These are phyloP conservation scores for Cylloceria caligata DNA, from an alignment of 2,888 invertebrate genomes.

Conservation along the genomic window DNA sequence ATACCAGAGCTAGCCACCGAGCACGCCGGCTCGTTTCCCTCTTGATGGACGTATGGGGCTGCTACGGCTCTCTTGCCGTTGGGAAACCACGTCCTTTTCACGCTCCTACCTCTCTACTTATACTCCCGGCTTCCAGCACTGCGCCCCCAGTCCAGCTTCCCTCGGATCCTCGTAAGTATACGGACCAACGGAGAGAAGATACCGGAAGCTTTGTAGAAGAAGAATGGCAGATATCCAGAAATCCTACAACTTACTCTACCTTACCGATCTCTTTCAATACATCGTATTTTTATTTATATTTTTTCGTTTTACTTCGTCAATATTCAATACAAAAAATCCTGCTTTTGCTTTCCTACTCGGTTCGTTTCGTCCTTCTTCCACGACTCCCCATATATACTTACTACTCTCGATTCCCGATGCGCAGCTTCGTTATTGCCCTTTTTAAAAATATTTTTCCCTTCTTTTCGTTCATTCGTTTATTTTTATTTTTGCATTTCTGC, in stretches of 20 bases:
- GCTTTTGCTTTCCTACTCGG: not conserved
- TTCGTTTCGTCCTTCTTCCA: not conserved
- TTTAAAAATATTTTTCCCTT: not conserved
- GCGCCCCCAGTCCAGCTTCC: not conserved
- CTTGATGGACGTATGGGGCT: slow-evolving; percentile 75
- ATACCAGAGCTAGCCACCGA: slow-evolving; percentile 64
- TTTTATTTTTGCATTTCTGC: slow-evolving; percentile 71
- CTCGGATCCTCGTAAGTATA: not conserved
- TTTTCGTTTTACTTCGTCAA: not conserved
- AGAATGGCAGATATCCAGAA: slow-evolving; percentile 25
- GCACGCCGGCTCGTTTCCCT: slow-evolving; percentile 70
- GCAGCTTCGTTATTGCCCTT: not conserved
- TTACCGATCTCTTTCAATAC: not conserved
- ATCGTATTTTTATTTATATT: not conserved
- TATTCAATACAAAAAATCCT: not conserved
- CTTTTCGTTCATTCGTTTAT: slow-evolving; percentile 70
- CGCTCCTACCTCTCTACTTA: slow-evolving; percentile 30
- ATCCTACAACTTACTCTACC: not conserved
- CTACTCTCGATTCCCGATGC: not conserved
- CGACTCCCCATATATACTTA: not conserved
- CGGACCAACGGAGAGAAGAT: slow-evolving; percentile 49
- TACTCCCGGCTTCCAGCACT: not conserved
- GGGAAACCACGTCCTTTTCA: slow-evolving; percentile 48
- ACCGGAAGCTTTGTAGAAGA: slow-evolving; percentile 37
- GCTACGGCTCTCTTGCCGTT: slow-evolving; percentile 22